Conservation (phyloP, 2,797 vertebrate genomes). For the Orientallactaga sibirica region DNA sequence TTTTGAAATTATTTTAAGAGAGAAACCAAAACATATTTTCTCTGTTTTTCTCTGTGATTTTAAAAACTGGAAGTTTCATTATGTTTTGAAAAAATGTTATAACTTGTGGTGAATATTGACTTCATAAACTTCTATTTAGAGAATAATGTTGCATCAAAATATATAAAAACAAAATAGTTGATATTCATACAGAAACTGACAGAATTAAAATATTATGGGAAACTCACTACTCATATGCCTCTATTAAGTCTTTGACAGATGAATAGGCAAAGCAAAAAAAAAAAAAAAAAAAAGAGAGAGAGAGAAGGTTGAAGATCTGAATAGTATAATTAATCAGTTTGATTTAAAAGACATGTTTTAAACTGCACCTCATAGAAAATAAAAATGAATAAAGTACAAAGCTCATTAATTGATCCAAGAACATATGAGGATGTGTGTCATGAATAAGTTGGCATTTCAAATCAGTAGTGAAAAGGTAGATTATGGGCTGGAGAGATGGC, state of each 20-base stretch:
- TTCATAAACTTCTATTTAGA: conserved; percentile 49
- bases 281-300: not conserved
- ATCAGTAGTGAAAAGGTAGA: conserved; percentile 52
- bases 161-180: conserved; percentile 62
- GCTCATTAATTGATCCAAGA: conserved; percentile 51
- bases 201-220: conserved; percentile 55
- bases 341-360: conserved; percentile 60
- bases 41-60: conserved; percentile 1
- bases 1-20: conserved; percentile 29
- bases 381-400: conserved; percentile 60
- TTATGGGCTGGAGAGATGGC: no score
- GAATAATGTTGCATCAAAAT: conserved; percentile 60
- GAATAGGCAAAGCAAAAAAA: conserved; percentile 33
- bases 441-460: conserved; percentile 58
- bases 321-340: conserved; percentile 61
- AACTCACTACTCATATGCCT: conserved; percentile 1
- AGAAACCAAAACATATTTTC: not conserved
- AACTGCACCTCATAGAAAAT: conserved; percentile 55
- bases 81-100: conserved; percentile 61
- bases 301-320: conserved; percentile 42
- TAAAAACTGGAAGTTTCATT: conserved; percentile 41
- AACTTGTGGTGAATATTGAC: conserved; percentile 44
- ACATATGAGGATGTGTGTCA: conserved; percentile 19
- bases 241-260: conserved; percentile 56
- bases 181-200: conserved; percentile 65